phyloP scores from a whole-genome alignment of 2,888 invertebrate species.

The Mactromeris polynyma region DNA sequence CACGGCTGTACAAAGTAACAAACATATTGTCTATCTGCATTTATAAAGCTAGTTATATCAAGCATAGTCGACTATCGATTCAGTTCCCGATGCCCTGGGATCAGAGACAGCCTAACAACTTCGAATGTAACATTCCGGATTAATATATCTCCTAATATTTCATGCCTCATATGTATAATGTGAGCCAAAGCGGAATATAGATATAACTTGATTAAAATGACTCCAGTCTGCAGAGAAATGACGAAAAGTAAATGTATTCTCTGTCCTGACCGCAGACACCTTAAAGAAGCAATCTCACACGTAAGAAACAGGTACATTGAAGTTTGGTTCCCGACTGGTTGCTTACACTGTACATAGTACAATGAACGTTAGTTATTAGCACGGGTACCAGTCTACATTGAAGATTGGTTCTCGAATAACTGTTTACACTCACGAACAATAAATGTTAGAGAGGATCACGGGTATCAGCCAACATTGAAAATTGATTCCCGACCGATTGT shows the following conservation, averaged over 20 bases:
- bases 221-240: neutral
- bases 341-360: too few relatives aligned
- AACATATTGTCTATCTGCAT: neutral
- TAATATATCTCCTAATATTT: neutral
- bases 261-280: neutral
- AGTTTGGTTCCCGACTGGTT: too few relatives aligned
- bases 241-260: neutral
- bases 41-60: neutral
- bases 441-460: too few relatives aligned
- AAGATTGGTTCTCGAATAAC: too few relatives aligned
- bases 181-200: neutral
- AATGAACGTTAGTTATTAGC: too few relatives aligned
- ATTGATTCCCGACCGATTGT: too few relatives aligned
- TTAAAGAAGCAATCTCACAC: neutral
- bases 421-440: too few relatives aligned
- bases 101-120: neutral
- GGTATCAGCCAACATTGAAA: too few relatives aligned
- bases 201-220: neutral
- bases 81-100: neutral
- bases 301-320: neutral
- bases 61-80: conserved; percentile 2
- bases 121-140: neutral
- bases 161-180: neutral
- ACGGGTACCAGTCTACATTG: too few relatives aligned
- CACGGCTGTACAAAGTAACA: neutral